Percentiles rank a stretch among this genome's conserved stretches.
phyloP scores from a whole-genome alignment of 2,797 vertebrate species.

The Tolypeutes matacus region DNA sequence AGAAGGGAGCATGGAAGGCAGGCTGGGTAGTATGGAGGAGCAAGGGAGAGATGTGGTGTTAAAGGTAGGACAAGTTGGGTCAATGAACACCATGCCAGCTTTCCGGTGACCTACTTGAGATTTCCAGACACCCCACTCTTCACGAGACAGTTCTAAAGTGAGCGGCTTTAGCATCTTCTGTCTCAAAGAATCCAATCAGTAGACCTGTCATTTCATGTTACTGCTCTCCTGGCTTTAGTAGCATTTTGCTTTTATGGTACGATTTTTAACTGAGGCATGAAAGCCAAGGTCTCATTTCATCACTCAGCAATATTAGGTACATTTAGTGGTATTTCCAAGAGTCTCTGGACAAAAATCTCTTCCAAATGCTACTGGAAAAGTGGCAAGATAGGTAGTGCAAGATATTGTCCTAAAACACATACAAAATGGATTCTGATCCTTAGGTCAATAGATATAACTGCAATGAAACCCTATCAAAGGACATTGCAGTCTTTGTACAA shows the following conservation, averaged over 20 bases:
- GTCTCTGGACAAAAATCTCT: constrained; percentile 47
- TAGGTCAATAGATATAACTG: constrained; percentile 51
- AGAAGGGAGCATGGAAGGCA: neutral
- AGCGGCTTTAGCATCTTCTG: constrained; percentile 23
- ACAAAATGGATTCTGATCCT: constrained; percentile 28
- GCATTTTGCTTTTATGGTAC: constrained; percentile 39
- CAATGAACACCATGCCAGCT: constrained; percentile 2
- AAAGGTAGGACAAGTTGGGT: neutral
- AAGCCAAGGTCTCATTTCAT: neutral
- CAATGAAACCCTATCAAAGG: constrained; percentile 55
- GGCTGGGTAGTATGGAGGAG: neutral
- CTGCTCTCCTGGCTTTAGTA: constrained; percentile 39
- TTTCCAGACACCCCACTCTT: neutral
- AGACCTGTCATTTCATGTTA: constrained; percentile 48
- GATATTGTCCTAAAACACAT: constrained; percentile 26
- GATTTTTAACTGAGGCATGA: constrained; percentile 33
- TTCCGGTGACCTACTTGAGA: constrained; percentile 10
- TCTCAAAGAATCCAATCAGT: neutral
- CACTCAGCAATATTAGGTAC: neutral
- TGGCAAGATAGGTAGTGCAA: constrained; percentile 25
- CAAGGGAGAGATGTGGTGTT: neutral
- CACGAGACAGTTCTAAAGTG: constrained; percentile 27
- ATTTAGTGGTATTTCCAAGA: constrained; percentile 25
- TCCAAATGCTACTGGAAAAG: constrained; percentile 57
- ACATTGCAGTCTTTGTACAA: constrained; percentile 43